Conservation (phyloP, 1,140 invertebrate species). For the Drosophila repletoides region DNA sequence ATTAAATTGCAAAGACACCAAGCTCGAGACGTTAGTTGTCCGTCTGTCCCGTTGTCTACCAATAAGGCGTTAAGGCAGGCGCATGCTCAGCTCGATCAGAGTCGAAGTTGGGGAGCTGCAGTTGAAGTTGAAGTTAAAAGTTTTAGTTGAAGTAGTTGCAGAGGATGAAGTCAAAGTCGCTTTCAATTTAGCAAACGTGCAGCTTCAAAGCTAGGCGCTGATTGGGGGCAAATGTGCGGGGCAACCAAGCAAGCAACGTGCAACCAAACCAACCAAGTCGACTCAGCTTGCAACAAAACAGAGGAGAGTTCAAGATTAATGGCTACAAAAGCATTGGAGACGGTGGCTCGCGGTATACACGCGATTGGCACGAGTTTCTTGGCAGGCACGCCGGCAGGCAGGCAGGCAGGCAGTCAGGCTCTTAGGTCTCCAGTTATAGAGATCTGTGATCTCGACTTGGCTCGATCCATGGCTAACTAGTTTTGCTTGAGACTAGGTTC, state of each 20-base stretch:
- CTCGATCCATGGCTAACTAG: conserved; percentile 54
- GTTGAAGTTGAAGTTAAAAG: conserved; percentile 27
- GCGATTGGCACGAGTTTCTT: conserved; percentile 81
- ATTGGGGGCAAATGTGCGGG: conserved; percentile 73
- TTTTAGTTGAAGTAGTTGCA: conserved; percentile 35
- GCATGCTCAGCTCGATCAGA: conserved; percentile 45
- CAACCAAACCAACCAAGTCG: not conserved
- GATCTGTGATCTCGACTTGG: not conserved
- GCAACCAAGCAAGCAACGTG: conserved; percentile 26
- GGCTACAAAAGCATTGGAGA: conserved; percentile 50
- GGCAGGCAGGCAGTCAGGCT: conserved; percentile 32
- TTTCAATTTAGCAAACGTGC: conserved; percentile 80
- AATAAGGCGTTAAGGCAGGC: conserved; percentile 66
- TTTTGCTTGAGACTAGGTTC: conserved; percentile 39
- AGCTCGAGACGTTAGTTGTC: not conserved
- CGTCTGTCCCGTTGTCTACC: conserved; percentile 25
- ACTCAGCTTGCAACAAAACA: conserved; percentile 16
- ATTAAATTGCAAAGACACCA: conserved; percentile 28
- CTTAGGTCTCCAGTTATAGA: too few relatives aligned
- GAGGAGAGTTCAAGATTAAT: conserved; percentile 70
- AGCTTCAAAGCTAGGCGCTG: conserved; percentile 75
- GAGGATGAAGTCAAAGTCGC: conserved; percentile 60
- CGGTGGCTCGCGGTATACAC: conserved; percentile 69
- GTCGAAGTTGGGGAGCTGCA: conserved; percentile 17
- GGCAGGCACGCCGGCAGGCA: conserved; percentile 30